Evolutionary conservation across 2,888 invertebrate genomes (phyloP).

Genomic region (Eledone cirrhosa): DNA sequence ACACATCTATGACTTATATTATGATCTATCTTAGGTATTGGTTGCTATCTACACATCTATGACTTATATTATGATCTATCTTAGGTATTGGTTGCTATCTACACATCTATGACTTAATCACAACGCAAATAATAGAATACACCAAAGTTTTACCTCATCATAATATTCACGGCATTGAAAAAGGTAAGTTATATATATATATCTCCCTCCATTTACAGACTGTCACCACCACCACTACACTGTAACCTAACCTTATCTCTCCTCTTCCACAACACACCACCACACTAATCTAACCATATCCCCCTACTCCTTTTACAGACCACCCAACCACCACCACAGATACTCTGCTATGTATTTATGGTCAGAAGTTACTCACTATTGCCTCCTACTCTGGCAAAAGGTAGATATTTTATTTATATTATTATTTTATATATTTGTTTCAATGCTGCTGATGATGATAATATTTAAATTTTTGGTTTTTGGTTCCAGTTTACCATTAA

Average conservation of each 20-base stretch:
- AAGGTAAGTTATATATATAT: conserved; percentile 36
- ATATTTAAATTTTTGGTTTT: too few relatives aligned
- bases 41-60: conserved; percentile 45
- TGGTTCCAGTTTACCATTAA: too few relatives aligned
- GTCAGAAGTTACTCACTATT: conserved; percentile 42
- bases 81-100: conserved; percentile 52
- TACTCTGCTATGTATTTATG: conserved; percentile 39
- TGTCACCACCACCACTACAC: too few relatives aligned
- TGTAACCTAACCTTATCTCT: too few relatives aligned
- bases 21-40: conserved; percentile 51
- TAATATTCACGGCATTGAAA: conserved; percentile 51
- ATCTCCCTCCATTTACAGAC: background rate
- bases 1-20: too few relatives aligned
- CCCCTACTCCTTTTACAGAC: background rate
- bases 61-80: background rate
- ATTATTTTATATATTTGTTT: too few relatives aligned
- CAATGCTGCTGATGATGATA: too few relatives aligned
- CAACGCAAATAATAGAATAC: conserved; percentile 30
- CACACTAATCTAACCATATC: too few relatives aligned
- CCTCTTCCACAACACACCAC: too few relatives aligned
- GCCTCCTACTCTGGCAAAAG: conserved; percentile 20
- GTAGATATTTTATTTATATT: too few relatives aligned
- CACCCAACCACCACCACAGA: background rate
- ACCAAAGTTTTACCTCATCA: conserved; percentile 40
- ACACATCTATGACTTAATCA: conserved; percentile 38